Conservation (phyloP, 2,888 invertebrate genomes). For the Ptychoptera albimana region DNA sequence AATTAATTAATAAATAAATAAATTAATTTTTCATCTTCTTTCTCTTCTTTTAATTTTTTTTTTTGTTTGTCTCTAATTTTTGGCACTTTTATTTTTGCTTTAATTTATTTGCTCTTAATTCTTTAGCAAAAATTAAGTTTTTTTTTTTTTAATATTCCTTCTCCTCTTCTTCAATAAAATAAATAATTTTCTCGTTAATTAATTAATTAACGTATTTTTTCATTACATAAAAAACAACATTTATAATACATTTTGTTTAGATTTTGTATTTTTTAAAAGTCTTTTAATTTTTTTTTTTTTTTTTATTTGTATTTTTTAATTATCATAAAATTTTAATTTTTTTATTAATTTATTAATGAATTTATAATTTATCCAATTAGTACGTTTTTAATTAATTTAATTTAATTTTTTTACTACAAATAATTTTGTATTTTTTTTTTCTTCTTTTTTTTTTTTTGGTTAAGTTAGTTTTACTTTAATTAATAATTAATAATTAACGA, state of each 20-base stretch:
- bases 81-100: neutral
- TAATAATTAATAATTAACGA: no score
- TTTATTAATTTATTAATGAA: no score
- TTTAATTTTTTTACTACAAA: no score
- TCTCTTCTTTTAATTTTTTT: neutral
- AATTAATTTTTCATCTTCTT: slow-evolving; percentile 2
- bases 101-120: no score
- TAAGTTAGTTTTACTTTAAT: no score
- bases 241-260: slow-evolving; percentile 12
- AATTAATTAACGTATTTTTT: no score
- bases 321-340: no score
- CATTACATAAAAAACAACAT: slow-evolving; percentile 11
- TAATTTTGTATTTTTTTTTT: no score
- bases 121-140: slow-evolving; percentile 4
- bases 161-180: slow-evolving; percentile 7
- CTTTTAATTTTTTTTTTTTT: slow-evolving; percentile 6
- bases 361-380: no score
- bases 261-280: slow-evolving; percentile 8
- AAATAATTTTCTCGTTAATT: no score
- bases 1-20: slow-evolving; percentile 1
- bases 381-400: no score
- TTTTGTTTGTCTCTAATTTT: slow-evolving; percentile 1
- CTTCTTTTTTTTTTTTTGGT: no score
- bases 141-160: slow-evolving; percentile 10
- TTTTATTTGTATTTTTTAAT: neutral